A percentile compares a stretch with the other conserved stretches of the same genome.
Evolutionary conservation across 2,797 vertebrate genomes (phyloP).

Genomic region (Enteromius anoplus): DNA sequence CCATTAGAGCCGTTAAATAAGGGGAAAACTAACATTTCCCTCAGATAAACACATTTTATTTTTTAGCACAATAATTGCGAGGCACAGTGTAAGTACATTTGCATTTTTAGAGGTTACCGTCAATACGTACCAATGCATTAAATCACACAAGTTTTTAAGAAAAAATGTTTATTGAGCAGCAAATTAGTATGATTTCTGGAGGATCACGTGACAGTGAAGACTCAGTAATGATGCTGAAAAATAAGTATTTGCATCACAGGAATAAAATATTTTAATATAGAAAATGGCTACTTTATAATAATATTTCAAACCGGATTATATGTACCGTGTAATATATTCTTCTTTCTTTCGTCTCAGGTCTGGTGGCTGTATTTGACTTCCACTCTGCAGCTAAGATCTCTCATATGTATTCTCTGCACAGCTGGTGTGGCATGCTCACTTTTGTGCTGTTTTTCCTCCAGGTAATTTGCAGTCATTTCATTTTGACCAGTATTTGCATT

Average conservation of each 20-base stretch:
- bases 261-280: neutral
- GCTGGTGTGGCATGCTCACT: slow-evolving; percentile 89
- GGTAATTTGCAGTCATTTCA: slow-evolving; percentile 71
- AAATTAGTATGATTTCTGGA: neutral
- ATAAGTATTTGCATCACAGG: neutral
- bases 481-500: neutral
- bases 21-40: neutral
- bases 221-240: neutral
- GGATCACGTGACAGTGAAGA: neutral
- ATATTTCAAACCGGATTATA: neutral
- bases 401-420: slow-evolving; percentile 91
- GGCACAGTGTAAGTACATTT: neutral
- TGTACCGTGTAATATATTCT: neutral
- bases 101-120: neutral
- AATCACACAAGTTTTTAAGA: neutral
- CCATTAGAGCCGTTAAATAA: neutral
- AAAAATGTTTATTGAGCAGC: neutral
- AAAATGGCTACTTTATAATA: neutral
- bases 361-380: slow-evolving; percentile 87
- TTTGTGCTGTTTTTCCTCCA: slow-evolving; percentile 85
- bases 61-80: neutral
- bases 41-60: neutral
- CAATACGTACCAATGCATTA: neutral
- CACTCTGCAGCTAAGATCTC: slow-evolving; percentile 78
- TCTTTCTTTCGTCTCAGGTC: slow-evolving; percentile 70